These are phyloP conservation scores for Epinotia nisella DNA, from an alignment of 2,888 invertebrate genomes.

Conservation along the genomic window DNA sequence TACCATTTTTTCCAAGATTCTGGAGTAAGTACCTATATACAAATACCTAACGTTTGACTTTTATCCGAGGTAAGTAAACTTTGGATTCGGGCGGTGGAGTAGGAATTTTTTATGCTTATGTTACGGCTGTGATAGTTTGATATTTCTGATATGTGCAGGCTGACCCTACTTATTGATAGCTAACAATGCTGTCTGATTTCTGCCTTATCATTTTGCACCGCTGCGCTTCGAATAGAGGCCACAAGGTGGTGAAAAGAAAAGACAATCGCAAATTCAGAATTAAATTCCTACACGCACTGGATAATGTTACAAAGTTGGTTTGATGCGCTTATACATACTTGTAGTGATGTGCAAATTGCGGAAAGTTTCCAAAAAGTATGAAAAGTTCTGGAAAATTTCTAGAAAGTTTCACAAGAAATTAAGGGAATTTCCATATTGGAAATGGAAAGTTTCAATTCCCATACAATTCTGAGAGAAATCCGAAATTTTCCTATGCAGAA, in stretches of 20 bases:
- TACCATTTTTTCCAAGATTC: background rate
- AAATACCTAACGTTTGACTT: too few species aligned
- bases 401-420: too few species aligned
- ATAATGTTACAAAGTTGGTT: constrained; percentile 21
- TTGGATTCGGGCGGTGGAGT: background rate
- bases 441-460: too few species aligned
- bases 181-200: background rate
- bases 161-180: background rate
- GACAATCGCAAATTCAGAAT: constrained; percentile 24
- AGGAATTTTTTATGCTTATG: background rate
- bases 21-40: too few species aligned
- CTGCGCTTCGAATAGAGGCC: background rate
- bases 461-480: too few species aligned
- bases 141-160: background rate
- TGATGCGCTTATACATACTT: background rate
- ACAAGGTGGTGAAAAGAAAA: constrained; percentile 18
- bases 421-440: too few species aligned
- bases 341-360: too few species aligned
- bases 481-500: too few species aligned
- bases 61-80: background rate
- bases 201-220: constrained; percentile 9
- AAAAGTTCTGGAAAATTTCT: too few species aligned
- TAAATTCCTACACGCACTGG: background rate
- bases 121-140: background rate
- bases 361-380: too few species aligned